Conservation (phyloP, 2,113 vertebrate species). For the Struthidea cinerea region DNA sequence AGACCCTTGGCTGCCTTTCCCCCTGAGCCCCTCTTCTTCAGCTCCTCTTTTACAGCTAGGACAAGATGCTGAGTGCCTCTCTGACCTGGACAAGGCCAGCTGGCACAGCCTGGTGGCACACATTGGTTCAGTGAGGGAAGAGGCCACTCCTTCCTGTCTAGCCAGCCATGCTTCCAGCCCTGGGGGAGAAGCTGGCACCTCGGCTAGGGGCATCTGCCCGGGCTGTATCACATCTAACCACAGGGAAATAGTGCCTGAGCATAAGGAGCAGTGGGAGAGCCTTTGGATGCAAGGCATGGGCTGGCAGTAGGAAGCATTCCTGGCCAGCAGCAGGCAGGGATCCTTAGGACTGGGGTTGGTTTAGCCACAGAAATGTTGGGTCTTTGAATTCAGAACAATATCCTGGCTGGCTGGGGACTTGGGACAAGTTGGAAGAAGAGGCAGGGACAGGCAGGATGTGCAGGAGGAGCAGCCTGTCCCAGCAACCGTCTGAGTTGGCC, state of each 20-base stretch:
- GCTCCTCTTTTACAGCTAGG: not conserved
- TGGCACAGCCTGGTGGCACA: not conserved
- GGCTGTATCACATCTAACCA: not conserved
- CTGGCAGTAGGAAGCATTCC: not conserved
- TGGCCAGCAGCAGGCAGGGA: not conserved
- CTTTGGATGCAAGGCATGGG: not conserved
- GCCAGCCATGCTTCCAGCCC: not conserved
- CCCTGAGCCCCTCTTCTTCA: not conserved
- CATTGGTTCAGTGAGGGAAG: not conserved
- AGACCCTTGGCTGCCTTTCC: not conserved
- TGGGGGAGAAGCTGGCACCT: not conserved
- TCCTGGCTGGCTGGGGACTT: not conserved
- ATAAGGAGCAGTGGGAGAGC: not conserved
- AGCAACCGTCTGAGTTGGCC: not conserved
- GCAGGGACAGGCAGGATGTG: not conserved
- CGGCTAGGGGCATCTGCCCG: not conserved
- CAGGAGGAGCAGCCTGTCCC: not conserved
- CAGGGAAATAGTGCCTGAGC: not conserved
- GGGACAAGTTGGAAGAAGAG: not conserved
- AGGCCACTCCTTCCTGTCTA: not conserved
- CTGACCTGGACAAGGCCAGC: not conserved
- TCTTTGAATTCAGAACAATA: not conserved
- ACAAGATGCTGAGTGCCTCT: not conserved
- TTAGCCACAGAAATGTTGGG: not conserved
- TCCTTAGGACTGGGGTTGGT: not conserved